Percentiles rank a stretch among this genome's conserved stretches.
phyloP scores from a whole-genome alignment of 1,140 invertebrate species.

The Choristoneura fumiferana region DNA sequence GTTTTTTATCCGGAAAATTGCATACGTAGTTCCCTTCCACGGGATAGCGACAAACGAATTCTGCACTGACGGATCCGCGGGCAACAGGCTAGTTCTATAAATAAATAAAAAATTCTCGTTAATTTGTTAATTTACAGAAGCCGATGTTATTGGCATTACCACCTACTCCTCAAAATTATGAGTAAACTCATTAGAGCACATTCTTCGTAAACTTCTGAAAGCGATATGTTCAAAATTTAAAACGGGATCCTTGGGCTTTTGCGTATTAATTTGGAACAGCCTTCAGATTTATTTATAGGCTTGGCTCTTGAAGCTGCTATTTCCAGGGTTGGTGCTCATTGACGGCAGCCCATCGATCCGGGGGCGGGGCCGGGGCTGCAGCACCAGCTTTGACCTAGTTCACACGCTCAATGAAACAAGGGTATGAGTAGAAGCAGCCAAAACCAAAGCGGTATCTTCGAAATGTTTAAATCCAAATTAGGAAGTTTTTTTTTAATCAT shows the following conservation, averaged over 20 bases:
- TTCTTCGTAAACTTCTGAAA: no score
- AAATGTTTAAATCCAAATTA: background rate
- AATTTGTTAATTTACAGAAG: no score
- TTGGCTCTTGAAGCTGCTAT: conserved; percentile 24
- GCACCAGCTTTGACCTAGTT: conserved; percentile 57
- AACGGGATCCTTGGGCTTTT: background rate
- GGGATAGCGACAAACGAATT: no score
- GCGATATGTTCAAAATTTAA: background rate
- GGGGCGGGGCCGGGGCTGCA: conserved; percentile 45
- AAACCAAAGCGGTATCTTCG: conserved; percentile 23
- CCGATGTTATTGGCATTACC: no score
- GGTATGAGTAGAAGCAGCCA: conserved; percentile 23
- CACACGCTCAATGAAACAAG: conserved; percentile 60
- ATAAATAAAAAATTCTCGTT: no score
- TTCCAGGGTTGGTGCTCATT: conserved; percentile 47
- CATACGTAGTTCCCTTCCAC: no score
- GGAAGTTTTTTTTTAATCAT: no score
- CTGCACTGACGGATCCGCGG: no score
- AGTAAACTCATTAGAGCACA: no score
- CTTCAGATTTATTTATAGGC: conserved; percentile 46
- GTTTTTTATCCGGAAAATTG: no score
- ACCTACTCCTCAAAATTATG: no score
- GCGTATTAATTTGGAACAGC: background rate
- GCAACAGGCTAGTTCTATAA: no score
- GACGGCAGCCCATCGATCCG: conserved; percentile 60